Conservation (phyloP, 2,797 vertebrate species). For the Iguana delicatissima region DNA sequence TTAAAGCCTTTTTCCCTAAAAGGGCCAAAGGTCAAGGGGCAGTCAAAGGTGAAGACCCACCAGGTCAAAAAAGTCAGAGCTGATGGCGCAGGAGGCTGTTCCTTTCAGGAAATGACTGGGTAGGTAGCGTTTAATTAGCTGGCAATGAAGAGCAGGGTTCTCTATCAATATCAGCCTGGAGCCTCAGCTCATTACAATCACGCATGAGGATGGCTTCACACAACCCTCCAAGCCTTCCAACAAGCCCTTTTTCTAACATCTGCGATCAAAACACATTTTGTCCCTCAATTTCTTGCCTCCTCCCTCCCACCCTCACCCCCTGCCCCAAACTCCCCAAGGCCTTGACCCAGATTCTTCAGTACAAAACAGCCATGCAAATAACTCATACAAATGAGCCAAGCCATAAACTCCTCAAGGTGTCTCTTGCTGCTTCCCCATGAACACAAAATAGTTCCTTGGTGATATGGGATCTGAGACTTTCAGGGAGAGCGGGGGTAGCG, state of each 20-base stretch:
- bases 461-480: not conserved
- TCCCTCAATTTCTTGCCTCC: not conserved
- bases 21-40: conserved; percentile 56
- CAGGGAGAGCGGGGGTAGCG: not conserved
- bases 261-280: not conserved
- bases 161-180: not conserved
- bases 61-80: conserved; percentile 42
- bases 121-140: conserved; percentile 57
- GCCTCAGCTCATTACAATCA: not conserved
- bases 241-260: not conserved
- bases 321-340: not conserved
- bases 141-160: conserved; percentile 1
- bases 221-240: not conserved
- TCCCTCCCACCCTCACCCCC: too few species aligned
- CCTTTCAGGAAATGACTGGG: conserved; percentile 34
- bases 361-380: not conserved
- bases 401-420: too few species aligned
- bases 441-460: not conserved
- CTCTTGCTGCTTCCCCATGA: not conserved
- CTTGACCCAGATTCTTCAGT: not conserved
- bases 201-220: not conserved
- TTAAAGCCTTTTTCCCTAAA: conserved; percentile 61
- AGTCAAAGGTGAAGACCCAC: conserved; percentile 62
- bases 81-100: not conserved
- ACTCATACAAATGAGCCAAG: not conserved